Conservation (phyloP, 2,888 invertebrate species). For the Eustalomyia histrio region DNA sequence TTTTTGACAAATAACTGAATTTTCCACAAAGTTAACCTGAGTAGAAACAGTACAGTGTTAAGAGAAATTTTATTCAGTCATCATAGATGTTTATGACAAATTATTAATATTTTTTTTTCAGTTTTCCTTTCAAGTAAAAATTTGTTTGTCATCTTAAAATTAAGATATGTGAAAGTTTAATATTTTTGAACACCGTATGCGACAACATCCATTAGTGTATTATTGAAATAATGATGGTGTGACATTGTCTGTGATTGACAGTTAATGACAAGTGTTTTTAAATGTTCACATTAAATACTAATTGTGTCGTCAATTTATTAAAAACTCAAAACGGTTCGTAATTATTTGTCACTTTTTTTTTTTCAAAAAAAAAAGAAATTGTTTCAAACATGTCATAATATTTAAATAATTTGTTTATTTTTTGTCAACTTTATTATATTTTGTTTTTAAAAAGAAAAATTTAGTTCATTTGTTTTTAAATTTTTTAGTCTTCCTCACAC, state of each 20-base stretch:
- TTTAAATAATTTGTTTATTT: constrained; percentile 19
- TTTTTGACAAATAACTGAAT: no score
- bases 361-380: constrained; percentile 2
- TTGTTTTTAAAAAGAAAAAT: not conserved
- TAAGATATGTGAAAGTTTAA: not conserved
- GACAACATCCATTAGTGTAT: constrained; percentile 68
- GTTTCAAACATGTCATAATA: constrained; percentile 10
- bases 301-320: constrained; percentile 66
- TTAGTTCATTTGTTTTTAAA: constrained; percentile 3
- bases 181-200: constrained; percentile 30
- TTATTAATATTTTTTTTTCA: not conserved
- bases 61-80: not conserved
- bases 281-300: constrained; percentile 61
- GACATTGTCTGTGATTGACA: constrained; percentile 68
- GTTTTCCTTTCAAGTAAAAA: no score
- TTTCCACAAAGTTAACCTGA: no score
- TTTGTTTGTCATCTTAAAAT: constrained; percentile 5
- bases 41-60: no score
- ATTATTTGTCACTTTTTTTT: constrained; percentile 59
- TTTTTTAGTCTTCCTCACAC: not conserved
- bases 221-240: constrained; percentile 40
- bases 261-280: constrained; percentile 67
- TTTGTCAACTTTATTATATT: constrained; percentile 10
- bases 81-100: not conserved
- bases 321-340: constrained; percentile 26